phyloP scores from a whole-genome alignment of 2,797 vertebrate genomes.

The Alosa sapidissima region DNA sequence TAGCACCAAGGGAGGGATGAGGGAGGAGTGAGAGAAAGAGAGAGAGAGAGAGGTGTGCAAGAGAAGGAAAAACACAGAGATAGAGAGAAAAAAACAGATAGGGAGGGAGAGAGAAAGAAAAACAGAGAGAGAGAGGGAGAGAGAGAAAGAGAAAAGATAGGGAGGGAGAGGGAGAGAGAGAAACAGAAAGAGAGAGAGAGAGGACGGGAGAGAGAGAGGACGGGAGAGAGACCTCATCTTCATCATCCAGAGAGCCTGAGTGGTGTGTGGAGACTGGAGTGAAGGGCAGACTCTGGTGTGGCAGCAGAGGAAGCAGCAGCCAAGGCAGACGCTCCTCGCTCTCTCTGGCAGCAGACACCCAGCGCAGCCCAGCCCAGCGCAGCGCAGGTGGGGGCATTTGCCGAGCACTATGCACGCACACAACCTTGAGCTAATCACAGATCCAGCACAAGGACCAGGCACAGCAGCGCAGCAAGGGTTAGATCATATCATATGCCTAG shows the following conservation, averaged over 20 bases:
- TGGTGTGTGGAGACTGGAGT: background rate
- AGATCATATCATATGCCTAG: background rate
- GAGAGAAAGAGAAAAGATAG: slow-evolving; percentile 25
- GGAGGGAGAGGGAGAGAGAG: background rate
- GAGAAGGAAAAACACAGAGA: background rate
- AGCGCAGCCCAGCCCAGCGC: background rate
- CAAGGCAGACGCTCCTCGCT: background rate
- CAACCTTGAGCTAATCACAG: background rate
- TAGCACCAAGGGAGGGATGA: slow-evolving; percentile 36
- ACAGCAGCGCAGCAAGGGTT: background rate
- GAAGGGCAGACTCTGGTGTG: slow-evolving; percentile 13
- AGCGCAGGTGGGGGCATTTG: slow-evolving; percentile 12
- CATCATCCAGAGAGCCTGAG: background rate
- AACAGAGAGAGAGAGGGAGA: slow-evolving; percentile 31
- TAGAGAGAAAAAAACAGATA: background rate
- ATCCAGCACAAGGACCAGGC: background rate
- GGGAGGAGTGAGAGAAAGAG: slow-evolving; percentile 34
- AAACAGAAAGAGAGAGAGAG: slow-evolving; percentile 28
- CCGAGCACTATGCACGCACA: background rate
- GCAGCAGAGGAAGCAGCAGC: slow-evolving; percentile 9
- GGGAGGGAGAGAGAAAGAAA: slow-evolving; percentile 24
- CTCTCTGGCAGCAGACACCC: slow-evolving; percentile 24
- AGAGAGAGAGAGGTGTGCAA: background rate
- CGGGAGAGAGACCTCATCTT: background rate
- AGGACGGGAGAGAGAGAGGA: slow-evolving; percentile 16